A percentile compares a stretch with the other conserved stretches of the same genome.
These are phyloP conservation scores for Pygmarrhopalites habei DNA, from an alignment of 1,140 invertebrate genomes.

Conservation along the genomic window DNA sequence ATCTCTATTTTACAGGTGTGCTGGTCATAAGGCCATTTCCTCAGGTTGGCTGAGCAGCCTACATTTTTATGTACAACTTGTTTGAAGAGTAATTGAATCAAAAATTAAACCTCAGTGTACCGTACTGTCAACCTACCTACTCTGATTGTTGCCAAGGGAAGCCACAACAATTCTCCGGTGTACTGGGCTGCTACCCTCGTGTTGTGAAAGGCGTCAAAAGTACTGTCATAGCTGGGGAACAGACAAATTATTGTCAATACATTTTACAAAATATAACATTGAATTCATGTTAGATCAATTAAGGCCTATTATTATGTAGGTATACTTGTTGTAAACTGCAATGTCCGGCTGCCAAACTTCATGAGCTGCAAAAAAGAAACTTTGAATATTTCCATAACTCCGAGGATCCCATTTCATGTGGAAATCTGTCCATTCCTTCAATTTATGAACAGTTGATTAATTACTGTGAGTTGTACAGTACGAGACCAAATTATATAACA, in stretches of 20 bases:
- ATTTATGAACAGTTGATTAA: no score
- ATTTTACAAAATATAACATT: neutral
- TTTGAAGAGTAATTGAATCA: no score
- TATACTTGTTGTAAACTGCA: conserved; percentile 47
- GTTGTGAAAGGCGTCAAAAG: conserved; percentile 38
- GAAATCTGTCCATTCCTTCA: conserved; percentile 43
- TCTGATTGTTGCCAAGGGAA: conserved; percentile 34
- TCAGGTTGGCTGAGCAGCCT: conserved; percentile 32
- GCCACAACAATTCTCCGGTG: conserved; percentile 23
- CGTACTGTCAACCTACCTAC: no score
- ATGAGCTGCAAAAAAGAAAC: conserved; percentile 43
- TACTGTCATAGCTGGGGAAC: conserved; percentile 31
- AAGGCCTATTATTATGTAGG: neutral
- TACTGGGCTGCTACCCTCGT: conserved; percentile 23
- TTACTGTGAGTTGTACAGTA: neutral
- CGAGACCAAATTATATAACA: neutral
- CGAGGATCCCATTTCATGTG: conserved; percentile 44
- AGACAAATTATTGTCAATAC: neutral
- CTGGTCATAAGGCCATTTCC: conserved; percentile 38
- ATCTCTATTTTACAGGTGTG: conserved; percentile 36
- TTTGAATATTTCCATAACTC: conserved; percentile 42
- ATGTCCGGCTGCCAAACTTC: conserved; percentile 47
- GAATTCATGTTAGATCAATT: neutral
- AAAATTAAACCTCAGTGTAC: no score
- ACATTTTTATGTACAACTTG: no score